These are phyloP conservation scores for Amphipoea lucens DNA, from an alignment of 2,888 invertebrate genomes.

Conservation along the genomic window DNA sequence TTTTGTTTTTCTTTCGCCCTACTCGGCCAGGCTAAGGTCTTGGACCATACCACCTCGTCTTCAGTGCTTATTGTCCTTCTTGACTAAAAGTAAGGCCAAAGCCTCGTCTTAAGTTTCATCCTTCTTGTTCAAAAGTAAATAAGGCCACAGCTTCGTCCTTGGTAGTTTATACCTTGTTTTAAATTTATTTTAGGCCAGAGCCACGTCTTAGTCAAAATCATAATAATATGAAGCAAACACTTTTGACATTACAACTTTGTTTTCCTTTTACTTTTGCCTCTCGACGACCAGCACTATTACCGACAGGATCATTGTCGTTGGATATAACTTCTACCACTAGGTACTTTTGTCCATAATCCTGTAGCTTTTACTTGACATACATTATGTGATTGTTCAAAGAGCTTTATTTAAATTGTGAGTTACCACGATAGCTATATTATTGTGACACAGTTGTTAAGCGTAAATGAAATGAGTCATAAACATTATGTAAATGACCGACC, in stretches of 20 bases:
- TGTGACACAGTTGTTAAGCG: slow-evolving; percentile 32
- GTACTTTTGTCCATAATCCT: background rate
- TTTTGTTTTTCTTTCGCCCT: no score
- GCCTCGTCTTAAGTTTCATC: no score
- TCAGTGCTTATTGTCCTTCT: no score
- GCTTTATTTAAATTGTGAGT: slow-evolving; percentile 30
- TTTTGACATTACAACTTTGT: background rate
- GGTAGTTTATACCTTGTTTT: no score
- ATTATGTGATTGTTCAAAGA: slow-evolving; percentile 5
- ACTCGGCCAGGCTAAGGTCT: no score
- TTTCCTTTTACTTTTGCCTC: background rate
- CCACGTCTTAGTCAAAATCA: no score
- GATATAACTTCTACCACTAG: background rate
- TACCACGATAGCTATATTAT: slow-evolving; percentile 23
- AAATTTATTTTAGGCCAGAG: no score
- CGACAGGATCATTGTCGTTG: background rate
- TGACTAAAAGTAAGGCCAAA: no score
- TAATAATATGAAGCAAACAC: background rate
- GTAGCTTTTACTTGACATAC: background rate
- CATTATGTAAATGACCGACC: slow-evolving; percentile 42
- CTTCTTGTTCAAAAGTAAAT: no score
- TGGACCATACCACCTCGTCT: no score
- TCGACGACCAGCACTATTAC: background rate
- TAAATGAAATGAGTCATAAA: slow-evolving; percentile 41
- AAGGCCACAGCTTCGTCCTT: no score